A percentile compares a stretch with the other conserved stretches of the same genome.
These are phyloP conservation scores for Drosophila stalkeri DNA, from an alignment of 2,888 invertebrate species.

Conservation along the genomic window DNA sequence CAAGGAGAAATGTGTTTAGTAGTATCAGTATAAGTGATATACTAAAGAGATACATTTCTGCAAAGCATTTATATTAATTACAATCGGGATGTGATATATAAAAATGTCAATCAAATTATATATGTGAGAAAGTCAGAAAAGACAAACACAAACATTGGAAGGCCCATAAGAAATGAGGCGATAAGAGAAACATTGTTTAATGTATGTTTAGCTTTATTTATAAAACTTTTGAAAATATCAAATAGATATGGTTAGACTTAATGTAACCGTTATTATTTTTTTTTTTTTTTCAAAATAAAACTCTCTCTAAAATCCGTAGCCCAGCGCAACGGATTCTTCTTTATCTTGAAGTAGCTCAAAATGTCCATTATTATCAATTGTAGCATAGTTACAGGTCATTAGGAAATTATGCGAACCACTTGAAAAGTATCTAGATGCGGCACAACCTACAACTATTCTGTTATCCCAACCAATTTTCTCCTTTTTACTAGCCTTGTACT, in stretches of 20 bases:
- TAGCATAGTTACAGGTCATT: constrained; percentile 15
- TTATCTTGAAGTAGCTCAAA: not conserved
- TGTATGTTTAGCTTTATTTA: constrained; percentile 9
- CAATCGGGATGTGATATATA: not conserved
- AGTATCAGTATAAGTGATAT: not conserved
- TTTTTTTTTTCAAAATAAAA: not conserved
- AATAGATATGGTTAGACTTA: not conserved
- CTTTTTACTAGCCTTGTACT: constrained; percentile 2
- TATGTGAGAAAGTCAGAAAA: not conserved
- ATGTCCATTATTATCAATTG: not conserved
- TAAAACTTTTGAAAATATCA: not conserved
- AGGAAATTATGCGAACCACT: constrained; percentile 3
- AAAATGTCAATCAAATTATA: not conserved
- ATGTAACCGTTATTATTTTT: not conserved
- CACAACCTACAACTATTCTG: constrained; percentile 7
- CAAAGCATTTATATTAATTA: not conserved
- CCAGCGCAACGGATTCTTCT: fast-evolving
- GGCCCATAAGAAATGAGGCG: not conserved
- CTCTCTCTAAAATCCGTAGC: not conserved
- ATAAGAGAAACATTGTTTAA: not conserved
- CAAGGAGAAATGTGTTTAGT: not conserved
- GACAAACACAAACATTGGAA: not conserved
- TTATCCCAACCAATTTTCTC: not conserved
- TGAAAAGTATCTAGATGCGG: constrained; percentile 4
- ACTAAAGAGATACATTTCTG: constrained; percentile 1